Percentiles rank a stretch among this genome's conserved stretches.
Conservation (phyloP, 2,113 vertebrate species). For the Corythoichthys haematopterus region DNA sequence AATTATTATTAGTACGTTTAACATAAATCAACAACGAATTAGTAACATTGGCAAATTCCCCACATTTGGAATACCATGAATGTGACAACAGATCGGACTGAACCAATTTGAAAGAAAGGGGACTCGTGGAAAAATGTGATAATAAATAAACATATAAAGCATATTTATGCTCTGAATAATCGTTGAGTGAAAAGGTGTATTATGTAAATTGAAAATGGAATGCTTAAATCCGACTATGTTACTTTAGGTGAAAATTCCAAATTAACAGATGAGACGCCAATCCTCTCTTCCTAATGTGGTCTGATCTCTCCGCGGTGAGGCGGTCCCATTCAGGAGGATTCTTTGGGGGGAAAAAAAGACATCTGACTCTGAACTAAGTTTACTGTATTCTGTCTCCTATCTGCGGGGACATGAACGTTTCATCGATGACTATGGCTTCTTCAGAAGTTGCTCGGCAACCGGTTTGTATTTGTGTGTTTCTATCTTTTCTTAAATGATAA, state of each 20-base stretch:
- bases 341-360: slow-evolving; percentile 11
- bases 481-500: slow-evolving; percentile 6
- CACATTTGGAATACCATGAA: neutral
- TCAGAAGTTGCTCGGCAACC: slow-evolving; percentile 69
- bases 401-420: neutral
- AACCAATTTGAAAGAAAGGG: slow-evolving; percentile 43
- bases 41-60: neutral
- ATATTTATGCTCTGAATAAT: too few species aligned
- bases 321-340: neutral
- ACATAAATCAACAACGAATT: neutral
- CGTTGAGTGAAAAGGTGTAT: neutral
- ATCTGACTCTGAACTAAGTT: slow-evolving; percentile 1
- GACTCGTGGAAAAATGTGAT: neutral
- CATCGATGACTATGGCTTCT: slow-evolving; percentile 57
- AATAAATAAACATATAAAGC: too few species aligned
- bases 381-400: slow-evolving; percentile 1
- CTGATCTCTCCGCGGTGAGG: slow-evolving; percentile 36
- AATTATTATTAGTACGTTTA: neutral
- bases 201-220: neutral
- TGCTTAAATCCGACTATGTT: neutral
- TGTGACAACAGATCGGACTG: slow-evolving; percentile 6
- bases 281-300: slow-evolving; percentile 21
- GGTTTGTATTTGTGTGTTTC: slow-evolving; percentile 48
- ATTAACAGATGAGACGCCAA: neutral
- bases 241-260: neutral